Evolutionary conservation across 2,113 vertebrate genomes (phyloP), one percentile per base, ranked within the genome.

Genomic region (Polypterus senegalus): DNA sequence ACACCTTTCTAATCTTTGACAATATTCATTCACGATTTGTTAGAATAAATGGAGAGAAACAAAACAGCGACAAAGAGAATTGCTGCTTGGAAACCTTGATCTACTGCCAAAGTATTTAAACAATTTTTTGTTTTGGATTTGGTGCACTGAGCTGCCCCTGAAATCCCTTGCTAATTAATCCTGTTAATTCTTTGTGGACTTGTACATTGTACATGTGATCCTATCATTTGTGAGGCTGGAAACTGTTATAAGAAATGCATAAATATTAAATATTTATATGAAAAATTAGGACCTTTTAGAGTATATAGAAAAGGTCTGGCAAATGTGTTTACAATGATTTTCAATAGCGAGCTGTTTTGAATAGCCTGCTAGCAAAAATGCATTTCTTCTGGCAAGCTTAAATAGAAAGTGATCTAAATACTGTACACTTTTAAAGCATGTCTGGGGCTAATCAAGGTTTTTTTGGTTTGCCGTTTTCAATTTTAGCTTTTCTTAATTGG

Each of bases 81-180:
- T 77, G 80, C 84, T 89, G 84, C 86, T 71, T 83, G 54, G 88
- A 84, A 88, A 86, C 86, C 86, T 86, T 89, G 86, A 89, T 89
- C 82, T 80, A 71, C 77, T 84, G 88, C 86, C 86, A 89, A 84
- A 86, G 81, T 88, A 88, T 89, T 89, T 85, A 88, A 89, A 88
- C 85, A 88, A 87, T 87, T 84, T 86, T 79, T 78, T 86, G 86
- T 87, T 88, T 86, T 86, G 83, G 84, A 86, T 88, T 85, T 80
- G 76, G 82, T 79, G 81, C 78, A 85, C 80, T 79, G 83, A 86
- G 84, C 83, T 85, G 84, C 85, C 84, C 77, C 82, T 86, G 77
- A 83, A 86, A 84, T 86, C 83, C 81, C 79, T 88, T 76, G 78
- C 84, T 88, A 88, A 89, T 89, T 86, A 89, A 88, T 88, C 86